Evolutionary conservation across 2,113 vertebrate genomes (phyloP).

Genomic region (Athene cunicularia): DNA sequence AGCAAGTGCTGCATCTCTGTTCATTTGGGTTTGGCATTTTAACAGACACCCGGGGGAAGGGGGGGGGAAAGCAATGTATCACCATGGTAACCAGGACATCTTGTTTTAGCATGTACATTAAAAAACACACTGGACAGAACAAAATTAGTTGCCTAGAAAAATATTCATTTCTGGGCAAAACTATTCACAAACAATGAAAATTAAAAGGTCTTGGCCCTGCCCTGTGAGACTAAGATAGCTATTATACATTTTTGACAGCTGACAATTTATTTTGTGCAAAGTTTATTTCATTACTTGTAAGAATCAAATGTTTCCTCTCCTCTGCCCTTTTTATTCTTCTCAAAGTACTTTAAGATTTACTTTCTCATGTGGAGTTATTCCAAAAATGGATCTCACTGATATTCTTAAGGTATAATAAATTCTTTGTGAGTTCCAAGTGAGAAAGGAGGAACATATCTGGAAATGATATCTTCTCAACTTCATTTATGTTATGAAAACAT

Average conservation of each 20-base stretch:
- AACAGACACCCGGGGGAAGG: background rate
- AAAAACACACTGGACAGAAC: background rate
- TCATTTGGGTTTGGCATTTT: slow-evolving; percentile 5
- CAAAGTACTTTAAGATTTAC: background rate
- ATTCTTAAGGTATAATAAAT: background rate
- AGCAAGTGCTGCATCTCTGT: background rate
- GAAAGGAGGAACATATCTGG: background rate
- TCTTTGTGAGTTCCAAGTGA: background rate
- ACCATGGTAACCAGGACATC: slow-evolving; percentile 54
- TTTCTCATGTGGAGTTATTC: background rate
- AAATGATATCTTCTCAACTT: background rate
- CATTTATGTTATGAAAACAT: background rate
- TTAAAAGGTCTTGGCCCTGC: background rate
- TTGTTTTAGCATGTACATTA: slow-evolving; percentile 7
- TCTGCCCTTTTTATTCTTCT: background rate
- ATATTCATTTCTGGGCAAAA: background rate
- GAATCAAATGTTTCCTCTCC: background rate
- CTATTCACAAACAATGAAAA: background rate
- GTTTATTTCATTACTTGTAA: background rate
- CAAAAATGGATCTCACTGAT: background rate
- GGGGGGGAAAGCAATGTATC: background rate
- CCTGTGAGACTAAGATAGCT: background rate
- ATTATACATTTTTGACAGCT: background rate
- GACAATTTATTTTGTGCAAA: background rate
- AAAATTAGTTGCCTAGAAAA: background rate